phyloP scores from a whole-genome alignment of 2,113 vertebrate genomes.

The Nibea coibor region DNA sequence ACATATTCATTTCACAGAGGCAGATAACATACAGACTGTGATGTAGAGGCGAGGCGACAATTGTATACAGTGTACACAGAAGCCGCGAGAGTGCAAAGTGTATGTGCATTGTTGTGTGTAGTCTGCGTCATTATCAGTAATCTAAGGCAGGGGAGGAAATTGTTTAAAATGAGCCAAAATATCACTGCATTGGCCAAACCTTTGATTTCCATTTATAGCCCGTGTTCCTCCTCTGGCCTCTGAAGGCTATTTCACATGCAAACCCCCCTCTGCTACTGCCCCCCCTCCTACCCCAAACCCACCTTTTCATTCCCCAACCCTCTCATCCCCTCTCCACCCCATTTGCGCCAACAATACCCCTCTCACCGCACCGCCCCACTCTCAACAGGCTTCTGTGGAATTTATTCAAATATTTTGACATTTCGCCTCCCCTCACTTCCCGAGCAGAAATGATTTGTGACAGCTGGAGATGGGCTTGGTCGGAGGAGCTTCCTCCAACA shows the following conservation, averaged over 20 bases:
- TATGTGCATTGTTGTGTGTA: not conserved
- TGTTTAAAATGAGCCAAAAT: conserved; percentile 53
- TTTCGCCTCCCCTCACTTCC: conserved; percentile 98
- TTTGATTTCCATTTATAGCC: conserved; percentile 70
- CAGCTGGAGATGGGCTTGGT: conserved; percentile 90
- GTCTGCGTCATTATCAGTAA: conserved; percentile 23
- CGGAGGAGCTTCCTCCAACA: conserved; percentile 79
- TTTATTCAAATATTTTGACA: conserved; percentile 99
- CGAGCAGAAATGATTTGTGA: conserved; percentile 99
- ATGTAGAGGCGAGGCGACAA: not conserved
- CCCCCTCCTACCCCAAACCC: not conserved
- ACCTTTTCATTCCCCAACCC: conserved; percentile 60
- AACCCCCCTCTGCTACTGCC: conserved; percentile 10
- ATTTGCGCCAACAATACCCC: conserved; percentile 76
- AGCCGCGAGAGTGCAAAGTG: not conserved
- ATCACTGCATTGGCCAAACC: conserved; percentile 46
- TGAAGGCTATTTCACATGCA: conserved; percentile 72
- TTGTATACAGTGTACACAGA: not conserved
- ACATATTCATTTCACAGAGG: not conserved
- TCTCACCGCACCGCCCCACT: conserved; percentile 65
- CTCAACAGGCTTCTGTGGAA: conserved; percentile 92
- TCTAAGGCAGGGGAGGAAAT: conserved; percentile 38
- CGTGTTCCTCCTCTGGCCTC: conserved; percentile 52
- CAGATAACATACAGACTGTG: not conserved
- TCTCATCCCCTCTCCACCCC: conserved; percentile 75